Base-by-base conservation (phyloP, 2,113 vertebrate genomes). In the Gobiocypris rarus region DNA sequence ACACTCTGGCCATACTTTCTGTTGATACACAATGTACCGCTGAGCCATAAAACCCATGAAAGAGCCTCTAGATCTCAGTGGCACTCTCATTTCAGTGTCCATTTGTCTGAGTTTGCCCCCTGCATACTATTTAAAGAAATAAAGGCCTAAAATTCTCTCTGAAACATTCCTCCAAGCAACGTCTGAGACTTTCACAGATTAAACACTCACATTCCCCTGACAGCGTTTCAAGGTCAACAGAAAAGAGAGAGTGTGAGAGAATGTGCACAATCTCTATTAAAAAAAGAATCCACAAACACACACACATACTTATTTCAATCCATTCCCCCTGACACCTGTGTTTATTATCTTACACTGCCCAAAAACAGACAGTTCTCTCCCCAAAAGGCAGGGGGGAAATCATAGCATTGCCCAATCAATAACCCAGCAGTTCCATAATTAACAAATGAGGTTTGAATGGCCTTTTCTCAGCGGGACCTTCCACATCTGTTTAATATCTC, bases 71-170 rank as follows among this genome's bases (percentile, higher is more conserved):
- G 74, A 85, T 82, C 52, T 73, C 65, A 71, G 43, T 34, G 61
- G 75, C 70, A 81, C 78, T 73, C 81, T 82, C 79, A 63, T 52
- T 74, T 89, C 83, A 77, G 74, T 75, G 84, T 75, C 76, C 82
- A 84, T 71, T 71, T 56, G 76, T 86, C 59, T 88, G 26, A 45
- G 63, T 56, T 67, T 85, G 56, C 74, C 61, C 84, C 85, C 73
- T 63, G 61, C n/a, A 83, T 88, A 91, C 90, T 87, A 91, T 93
- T 92, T 89, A 85, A 86, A 86, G 67, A 83, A 86, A 74, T 84
- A 87, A 86, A 88, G 58, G 78, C 45, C 26, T 19, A 43, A 48
- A 48, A 50, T 75, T 88, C 59, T 59, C 59, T 48, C 84, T 81
- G 84, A 54, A 71, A 70, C 75, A 71, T 75, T 52, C 56, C 79